A percentile compares a stretch with the other conserved stretches of the same genome.
Conservation (phyloP, 2,113 vertebrate species). For the Oophaga pumilio region DNA sequence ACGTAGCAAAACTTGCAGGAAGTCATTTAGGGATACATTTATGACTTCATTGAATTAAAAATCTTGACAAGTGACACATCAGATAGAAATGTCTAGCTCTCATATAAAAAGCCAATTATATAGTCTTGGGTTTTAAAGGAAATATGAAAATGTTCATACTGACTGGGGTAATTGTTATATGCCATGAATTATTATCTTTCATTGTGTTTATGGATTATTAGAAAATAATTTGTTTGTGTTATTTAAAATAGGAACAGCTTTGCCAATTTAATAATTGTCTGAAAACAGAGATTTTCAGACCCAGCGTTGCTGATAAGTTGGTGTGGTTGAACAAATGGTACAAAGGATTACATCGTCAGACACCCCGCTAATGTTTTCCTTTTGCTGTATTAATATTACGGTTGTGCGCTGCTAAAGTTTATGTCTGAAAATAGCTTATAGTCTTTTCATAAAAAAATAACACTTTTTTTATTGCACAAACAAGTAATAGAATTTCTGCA, state of each 20-base stretch:
- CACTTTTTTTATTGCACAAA: conserved; percentile 51
- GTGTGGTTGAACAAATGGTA: conserved; percentile 42
- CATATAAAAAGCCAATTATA: conserved; percentile 52
- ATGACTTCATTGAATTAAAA: conserved; percentile 35
- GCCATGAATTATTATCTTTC: conserved; percentile 38
- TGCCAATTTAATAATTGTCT: conserved; percentile 47
- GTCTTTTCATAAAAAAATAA: conserved; percentile 30
- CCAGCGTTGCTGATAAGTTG: conserved; percentile 28
- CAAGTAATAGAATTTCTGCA: conserved; percentile 18
- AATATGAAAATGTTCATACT: conserved; percentile 42
- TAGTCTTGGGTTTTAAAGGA: conserved; percentile 24
- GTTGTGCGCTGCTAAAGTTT: conserved; percentile 26
- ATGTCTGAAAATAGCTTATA: conserved; percentile 40
- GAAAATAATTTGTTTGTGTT: conserved; percentile 49
- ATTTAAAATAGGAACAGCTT: conserved; percentile 44
- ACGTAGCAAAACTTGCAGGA: conserved; percentile 18
- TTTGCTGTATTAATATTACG: conserved; percentile 19
- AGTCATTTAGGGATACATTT: conserved; percentile 32
- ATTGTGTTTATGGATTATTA: conserved; percentile 30
- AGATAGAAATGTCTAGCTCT: conserved; percentile 35
- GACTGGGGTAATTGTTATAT: conserved; percentile 42
- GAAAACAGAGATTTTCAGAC: conserved; percentile 19
- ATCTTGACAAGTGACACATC: conserved; percentile 41
- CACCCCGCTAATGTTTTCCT: conserved; percentile 29
- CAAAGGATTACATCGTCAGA: conserved; percentile 36